A percentile compares a stretch with the other conserved stretches of the same genome.
Evolutionary conservation across 2,113 vertebrate genomes (phyloP).

Genomic region (Danionella cerebrum): DNA sequence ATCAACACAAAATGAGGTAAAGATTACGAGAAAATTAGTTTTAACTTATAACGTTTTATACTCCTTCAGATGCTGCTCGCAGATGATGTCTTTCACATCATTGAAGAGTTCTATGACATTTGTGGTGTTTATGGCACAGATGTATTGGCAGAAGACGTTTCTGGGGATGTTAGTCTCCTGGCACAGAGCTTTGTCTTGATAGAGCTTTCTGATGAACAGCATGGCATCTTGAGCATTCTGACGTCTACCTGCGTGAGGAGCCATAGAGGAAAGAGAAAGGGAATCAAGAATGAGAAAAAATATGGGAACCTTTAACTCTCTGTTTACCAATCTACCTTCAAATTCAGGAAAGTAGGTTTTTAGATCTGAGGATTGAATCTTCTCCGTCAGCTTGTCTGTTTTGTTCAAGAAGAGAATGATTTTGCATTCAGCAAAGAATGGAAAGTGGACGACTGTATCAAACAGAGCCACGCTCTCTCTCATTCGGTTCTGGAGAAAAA

Average conservation of each 20-base stretch:
- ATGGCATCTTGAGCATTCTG: constrained; percentile 60
- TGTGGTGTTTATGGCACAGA: constrained; percentile 81
- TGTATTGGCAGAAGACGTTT: constrained; percentile 74
- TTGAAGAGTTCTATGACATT: constrained; percentile 77
- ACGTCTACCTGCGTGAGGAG: constrained; percentile 56
- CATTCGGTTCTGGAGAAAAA: background rate
- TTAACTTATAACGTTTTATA: too few relatives aligned
- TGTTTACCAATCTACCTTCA: constrained; percentile 44
- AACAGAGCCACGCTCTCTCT: too few relatives aligned
- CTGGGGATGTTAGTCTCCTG: constrained; percentile 48
- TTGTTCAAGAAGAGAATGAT: too few relatives aligned
- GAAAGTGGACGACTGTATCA: too few relatives aligned
- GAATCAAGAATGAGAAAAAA: background rate
- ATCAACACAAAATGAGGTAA: too few relatives aligned
- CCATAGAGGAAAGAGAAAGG: background rate
- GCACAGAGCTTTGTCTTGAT: constrained; percentile 55
- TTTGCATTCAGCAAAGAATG: too few relatives aligned
- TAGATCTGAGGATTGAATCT: constrained; percentile 57
- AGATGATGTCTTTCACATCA: constrained; percentile 74
- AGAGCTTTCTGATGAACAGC: constrained; percentile 69
- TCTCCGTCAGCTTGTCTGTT: background rate
- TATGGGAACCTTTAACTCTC: too few relatives aligned
- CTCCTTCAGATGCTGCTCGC: too few relatives aligned
- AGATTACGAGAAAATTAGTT: too few relatives aligned
- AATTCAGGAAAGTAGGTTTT: constrained; percentile 70